These are phyloP conservation scores for Hemichromis elongatus DNA, from an alignment of 2,113 vertebrate species.

Conservation along the genomic window DNA sequence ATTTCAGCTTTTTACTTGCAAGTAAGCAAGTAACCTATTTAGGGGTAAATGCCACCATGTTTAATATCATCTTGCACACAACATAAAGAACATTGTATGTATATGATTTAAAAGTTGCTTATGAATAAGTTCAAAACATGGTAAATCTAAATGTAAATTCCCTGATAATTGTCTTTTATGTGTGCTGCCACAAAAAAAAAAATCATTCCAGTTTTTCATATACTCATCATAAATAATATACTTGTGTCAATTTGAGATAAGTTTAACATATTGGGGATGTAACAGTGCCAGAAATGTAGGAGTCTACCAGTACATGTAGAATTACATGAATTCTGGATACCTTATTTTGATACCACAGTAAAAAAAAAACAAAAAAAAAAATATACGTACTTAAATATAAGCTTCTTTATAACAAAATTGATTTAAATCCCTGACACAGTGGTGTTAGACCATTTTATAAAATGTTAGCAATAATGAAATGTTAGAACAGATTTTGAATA, in stretches of 20 bases:
- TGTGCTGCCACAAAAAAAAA: background rate
- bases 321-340: background rate
- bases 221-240: background rate
- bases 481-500: background rate
- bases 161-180: background rate
- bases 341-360: background rate
- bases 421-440: background rate
- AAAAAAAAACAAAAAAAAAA: background rate
- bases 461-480: background rate
- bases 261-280: background rate
- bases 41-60: background rate
- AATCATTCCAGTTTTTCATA: background rate
- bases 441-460: background rate
- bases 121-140: background rate
- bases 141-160: background rate
- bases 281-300: background rate
- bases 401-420: background rate
- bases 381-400: background rate
- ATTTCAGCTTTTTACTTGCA: constrained; percentile 7
- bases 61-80: background rate
- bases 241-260: background rate
- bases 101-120: background rate
- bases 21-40: constrained; percentile 8
- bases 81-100: background rate
- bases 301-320: background rate